phyloP scores from a whole-genome alignment of 2,797 vertebrate species.

The Molossus molossus region DNA sequence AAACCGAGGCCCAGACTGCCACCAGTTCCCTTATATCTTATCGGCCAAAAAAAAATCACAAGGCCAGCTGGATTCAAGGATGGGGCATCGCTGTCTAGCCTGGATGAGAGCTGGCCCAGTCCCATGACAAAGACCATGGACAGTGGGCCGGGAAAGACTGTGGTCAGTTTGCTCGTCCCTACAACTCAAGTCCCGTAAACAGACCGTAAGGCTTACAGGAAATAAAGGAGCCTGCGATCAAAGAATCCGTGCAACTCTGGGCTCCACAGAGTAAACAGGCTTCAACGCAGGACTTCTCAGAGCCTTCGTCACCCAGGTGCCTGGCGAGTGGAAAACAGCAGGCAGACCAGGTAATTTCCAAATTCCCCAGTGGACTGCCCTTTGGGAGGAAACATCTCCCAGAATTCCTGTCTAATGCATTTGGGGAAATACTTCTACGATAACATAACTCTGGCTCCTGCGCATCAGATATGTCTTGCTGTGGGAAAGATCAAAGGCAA shows the following conservation, averaged over 20 bases:
- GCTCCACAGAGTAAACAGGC: neutral
- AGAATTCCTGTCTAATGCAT: neutral
- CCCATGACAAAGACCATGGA: fast-evolving
- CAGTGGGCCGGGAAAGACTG: fast-evolving
- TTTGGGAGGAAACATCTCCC: neutral
- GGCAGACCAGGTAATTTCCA: neutral
- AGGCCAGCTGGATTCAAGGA: neutral
- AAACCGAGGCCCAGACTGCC: neutral
- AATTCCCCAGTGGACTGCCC: too few species aligned
- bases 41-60: neutral
- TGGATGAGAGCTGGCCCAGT: neutral
- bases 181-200: neutral
- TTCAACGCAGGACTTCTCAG: neutral
- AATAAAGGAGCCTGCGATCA: neutral
- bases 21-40: neutral
- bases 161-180: neutral
- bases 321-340: neutral
- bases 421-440: neutral
- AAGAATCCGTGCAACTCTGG: neutral
- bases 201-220: neutral
- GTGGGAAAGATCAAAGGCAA: neutral
- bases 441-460: too few species aligned
- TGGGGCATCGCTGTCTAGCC: neutral
- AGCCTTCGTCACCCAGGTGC: neutral
- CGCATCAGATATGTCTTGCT: fast-evolving